Percentiles rank a stretch among this genome's conserved stretches.
These are phyloP conservation scores for Centroberyx gerrardi DNA, from an alignment of 2,797 vertebrate genomes.

Conservation along the genomic window DNA sequence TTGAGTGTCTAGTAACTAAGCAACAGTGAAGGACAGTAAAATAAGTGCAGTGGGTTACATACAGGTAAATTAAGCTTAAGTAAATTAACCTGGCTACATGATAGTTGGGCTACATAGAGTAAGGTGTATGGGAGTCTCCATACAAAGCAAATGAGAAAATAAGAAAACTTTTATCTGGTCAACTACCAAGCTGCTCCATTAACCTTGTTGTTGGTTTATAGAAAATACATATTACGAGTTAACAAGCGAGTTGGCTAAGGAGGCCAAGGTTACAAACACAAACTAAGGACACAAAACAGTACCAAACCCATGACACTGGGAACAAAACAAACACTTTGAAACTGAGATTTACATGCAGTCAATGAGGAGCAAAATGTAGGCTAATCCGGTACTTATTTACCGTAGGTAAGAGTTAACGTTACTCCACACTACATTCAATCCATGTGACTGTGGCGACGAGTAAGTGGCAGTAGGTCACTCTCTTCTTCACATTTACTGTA, in stretches of 20 bases:
- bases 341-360: constrained; percentile 5
- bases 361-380: constrained; percentile 32
- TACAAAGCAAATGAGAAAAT: no score
- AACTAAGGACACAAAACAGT: constrained; percentile 19
- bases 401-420: constrained; percentile 26
- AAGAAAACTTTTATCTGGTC: no score
- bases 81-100: background rate
- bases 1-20: no score
- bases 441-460: constrained; percentile 65
- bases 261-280: background rate
- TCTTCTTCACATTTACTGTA: constrained; percentile 27
- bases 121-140: no score
- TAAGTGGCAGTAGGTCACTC: constrained; percentile 42
- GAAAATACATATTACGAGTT: no score
- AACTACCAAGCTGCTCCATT: no score
- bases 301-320: background rate
- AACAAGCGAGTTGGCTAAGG: no score
- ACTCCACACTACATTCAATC: constrained; percentile 40
- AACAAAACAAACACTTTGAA: constrained; percentile 9
- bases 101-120: background rate
- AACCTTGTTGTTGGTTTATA: no score
- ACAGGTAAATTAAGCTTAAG: no score
- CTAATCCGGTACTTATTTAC: constrained; percentile 51
- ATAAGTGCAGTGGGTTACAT: background rate
- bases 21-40: no score